Percentiles rank a stretch among this genome's conserved stretches.
phyloP scores from a whole-genome alignment of 2,797 vertebrate genomes.

The Sebastes reedi region DNA sequence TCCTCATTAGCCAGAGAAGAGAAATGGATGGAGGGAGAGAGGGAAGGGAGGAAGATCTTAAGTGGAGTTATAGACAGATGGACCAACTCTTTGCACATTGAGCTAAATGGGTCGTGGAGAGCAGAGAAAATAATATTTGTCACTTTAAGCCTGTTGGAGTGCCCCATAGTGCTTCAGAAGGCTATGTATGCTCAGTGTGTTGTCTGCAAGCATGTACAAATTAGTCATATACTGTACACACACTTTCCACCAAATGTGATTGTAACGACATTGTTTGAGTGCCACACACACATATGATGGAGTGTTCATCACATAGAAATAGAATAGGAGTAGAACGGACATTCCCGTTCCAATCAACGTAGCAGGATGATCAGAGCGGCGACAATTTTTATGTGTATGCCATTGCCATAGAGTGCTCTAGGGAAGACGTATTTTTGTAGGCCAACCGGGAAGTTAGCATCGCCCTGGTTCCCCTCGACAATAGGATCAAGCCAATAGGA shows the following conservation, averaged over 20 bases:
- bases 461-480: too few species aligned
- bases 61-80: slow-evolving; percentile 58
- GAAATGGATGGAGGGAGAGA: slow-evolving; percentile 49
- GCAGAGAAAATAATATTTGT: slow-evolving; percentile 46
- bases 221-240: background rate
- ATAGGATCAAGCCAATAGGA: too few species aligned
- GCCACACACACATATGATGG: background rate
- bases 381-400: too few species aligned
- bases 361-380: too few species aligned
- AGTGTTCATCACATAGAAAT: background rate
- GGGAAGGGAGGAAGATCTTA: slow-evolving; percentile 29
- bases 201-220: slow-evolving; percentile 8
- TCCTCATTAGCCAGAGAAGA: slow-evolving; percentile 71
- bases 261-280: background rate
- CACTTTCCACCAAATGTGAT: background rate
- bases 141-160: slow-evolving; percentile 30
- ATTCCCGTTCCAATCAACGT: too few species aligned
- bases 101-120: slow-evolving; percentile 47
- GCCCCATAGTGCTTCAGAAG: background rate
- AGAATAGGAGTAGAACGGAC: background rate
- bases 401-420: too few species aligned
- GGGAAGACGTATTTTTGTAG: too few species aligned
- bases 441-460: too few species aligned
- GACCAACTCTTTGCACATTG: slow-evolving; percentile 42
- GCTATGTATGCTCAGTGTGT: slow-evolving; percentile 2